Evolutionary conservation across 2,113 vertebrate species (phyloP).

Genomic region (Leptobrachium leishanense): DNA sequence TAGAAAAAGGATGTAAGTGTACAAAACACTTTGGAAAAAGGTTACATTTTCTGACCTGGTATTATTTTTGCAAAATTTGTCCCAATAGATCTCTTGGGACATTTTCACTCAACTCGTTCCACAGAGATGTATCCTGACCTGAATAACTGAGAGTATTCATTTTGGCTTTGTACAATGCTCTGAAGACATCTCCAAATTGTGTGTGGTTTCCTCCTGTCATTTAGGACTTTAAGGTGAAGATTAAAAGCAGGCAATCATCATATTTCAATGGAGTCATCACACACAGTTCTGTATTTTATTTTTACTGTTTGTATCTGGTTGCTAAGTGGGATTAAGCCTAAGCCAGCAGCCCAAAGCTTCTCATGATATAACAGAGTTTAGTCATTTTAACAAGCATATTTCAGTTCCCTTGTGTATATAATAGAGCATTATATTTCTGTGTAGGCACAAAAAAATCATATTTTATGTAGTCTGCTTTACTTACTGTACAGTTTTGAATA

Average conservation of each 20-base stretch:
- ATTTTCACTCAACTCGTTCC: neutral
- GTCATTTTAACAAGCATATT: conserved; percentile 47
- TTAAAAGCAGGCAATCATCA: conserved; percentile 41
- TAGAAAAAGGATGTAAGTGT: neutral
- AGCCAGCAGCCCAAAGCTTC: conserved; percentile 41
- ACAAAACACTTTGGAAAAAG: neutral
- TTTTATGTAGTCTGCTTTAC: conserved; percentile 10
- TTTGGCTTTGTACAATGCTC: neutral
- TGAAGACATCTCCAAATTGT: conserved; percentile 11
- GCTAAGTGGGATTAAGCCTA: conserved; percentile 45
- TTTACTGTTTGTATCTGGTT: conserved; percentile 43
- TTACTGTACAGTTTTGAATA: neutral
- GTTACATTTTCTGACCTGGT: neutral
- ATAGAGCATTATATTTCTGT: conserved; percentile 24
- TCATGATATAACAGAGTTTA: conserved; percentile 41
- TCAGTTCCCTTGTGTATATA: conserved; percentile 26
- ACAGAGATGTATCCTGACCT: neutral
- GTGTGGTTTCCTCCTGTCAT: conserved; percentile 31
- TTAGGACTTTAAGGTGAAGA: conserved; percentile 35
- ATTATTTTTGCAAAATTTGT: conserved; percentile 28
- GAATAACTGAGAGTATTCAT: neutral
- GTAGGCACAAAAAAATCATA: conserved; percentile 16
- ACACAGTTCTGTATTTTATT: conserved; percentile 28
- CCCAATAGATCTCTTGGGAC: neutral
- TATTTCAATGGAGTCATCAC: conserved; percentile 39